A percentile compares a stretch with the other conserved stretches of the same genome.
phyloP scores from a whole-genome alignment of 1,140 invertebrate species.

The Zaprionus vittiger region DNA sequence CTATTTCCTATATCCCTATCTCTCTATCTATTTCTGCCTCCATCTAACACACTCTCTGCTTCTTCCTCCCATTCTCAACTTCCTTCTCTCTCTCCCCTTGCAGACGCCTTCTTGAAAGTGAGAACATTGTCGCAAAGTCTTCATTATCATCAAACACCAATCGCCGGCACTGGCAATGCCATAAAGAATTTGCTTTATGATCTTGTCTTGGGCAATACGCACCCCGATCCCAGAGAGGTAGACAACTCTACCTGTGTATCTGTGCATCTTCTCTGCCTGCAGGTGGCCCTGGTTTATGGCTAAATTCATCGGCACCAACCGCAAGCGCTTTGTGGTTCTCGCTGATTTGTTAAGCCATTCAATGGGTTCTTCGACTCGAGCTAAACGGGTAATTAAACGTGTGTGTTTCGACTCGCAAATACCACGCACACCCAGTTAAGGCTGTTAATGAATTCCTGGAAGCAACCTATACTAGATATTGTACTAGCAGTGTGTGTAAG shows the following conservation, averaged over 20 bases:
- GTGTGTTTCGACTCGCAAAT: slow-evolving; percentile 1
- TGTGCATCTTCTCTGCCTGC: neutral
- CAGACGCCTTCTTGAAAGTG: slow-evolving; percentile 5
- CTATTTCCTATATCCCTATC: neutral
- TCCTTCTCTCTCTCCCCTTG: neutral
- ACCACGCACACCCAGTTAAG: slow-evolving; percentile 3
- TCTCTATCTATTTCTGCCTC: neutral
- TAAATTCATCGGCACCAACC: slow-evolving; percentile 6
- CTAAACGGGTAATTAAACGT: slow-evolving; percentile 10
- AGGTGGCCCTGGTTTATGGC: slow-evolving; percentile 14
- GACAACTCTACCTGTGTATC: neutral
- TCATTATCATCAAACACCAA: slow-evolving; percentile 15
- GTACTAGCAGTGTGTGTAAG: neutral
- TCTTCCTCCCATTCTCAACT: neutral
- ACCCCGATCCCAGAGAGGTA: neutral
- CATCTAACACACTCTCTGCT: neutral
- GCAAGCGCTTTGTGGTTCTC: slow-evolving; percentile 7
- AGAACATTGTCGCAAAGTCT: slow-evolving; percentile 11
- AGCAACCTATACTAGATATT: neutral
- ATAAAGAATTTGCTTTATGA: slow-evolving; percentile 13
- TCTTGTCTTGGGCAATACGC: neutral
- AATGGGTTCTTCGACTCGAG: slow-evolving; percentile 9
- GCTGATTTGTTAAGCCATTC: slow-evolving; percentile 15
- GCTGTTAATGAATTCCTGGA: slow-evolving; percentile 2
- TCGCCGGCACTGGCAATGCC: neutral